Conservation (phyloP, 2,888 invertebrate species). For the Macropis europaea region DNA sequence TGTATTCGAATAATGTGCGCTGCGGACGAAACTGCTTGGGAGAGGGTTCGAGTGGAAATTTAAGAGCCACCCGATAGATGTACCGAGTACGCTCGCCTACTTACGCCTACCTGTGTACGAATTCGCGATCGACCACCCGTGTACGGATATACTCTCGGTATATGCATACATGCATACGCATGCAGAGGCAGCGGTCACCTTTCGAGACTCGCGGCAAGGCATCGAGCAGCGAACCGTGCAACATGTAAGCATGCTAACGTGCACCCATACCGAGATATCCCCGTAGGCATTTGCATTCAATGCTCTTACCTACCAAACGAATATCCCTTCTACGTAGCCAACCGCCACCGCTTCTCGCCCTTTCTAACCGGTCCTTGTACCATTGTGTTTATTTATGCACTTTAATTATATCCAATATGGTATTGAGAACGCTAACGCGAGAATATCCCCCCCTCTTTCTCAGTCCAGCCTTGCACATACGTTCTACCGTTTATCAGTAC, state of each 20-base stretch:
- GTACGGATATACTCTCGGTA: conserved; percentile 41
- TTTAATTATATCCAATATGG: conserved; percentile 80
- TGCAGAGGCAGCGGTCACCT: conserved; percentile 31
- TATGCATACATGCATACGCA: neutral
- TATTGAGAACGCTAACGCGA: conserved; percentile 56
- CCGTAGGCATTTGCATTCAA: conserved; percentile 78
- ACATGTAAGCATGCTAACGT: conserved; percentile 25
- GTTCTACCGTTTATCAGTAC: conserved; percentile 4
- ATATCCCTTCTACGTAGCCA: conserved; percentile 38
- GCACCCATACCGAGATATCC: conserved; percentile 46
- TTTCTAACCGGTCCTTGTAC: conserved; percentile 70
- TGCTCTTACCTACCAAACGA: conserved; percentile 71
- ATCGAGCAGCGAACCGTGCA: conserved; percentile 32
- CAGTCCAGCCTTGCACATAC: neutral
- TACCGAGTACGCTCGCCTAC: conserved; percentile 16
- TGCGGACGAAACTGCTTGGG: neutral
- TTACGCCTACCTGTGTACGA: conserved; percentile 26
- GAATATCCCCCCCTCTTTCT: conserved; percentile 15
- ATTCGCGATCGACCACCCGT: conserved; percentile 54
- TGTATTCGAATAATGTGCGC: neutral
- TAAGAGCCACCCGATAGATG: conserved; percentile 35
- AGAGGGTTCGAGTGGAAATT: conserved; percentile 9
- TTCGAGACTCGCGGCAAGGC: conserved; percentile 21
- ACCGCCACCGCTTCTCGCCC: conserved; percentile 41
- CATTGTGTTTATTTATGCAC: conserved; percentile 79